Percentiles rank a stretch among this genome's conserved stretches.
Evolutionary conservation across 1,140 invertebrate genomes (phyloP).

Genomic region (Chironomus striatipennis): DNA sequence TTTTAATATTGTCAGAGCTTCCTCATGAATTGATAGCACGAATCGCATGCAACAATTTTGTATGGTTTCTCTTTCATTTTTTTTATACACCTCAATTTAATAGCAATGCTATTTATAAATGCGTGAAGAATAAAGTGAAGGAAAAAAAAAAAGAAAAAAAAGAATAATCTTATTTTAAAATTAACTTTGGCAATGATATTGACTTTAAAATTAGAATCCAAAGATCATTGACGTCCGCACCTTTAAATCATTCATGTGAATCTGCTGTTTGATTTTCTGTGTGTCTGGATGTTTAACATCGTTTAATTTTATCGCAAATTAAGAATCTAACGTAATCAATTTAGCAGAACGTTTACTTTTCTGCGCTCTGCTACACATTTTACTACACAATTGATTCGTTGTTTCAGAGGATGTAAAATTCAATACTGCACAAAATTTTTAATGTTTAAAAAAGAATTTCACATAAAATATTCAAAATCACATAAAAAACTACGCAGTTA

Average conservation of each 20-base stretch:
- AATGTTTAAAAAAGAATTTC: no score
- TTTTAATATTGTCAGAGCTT: no score
- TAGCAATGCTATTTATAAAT: no score
- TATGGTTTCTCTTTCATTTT: neutral
- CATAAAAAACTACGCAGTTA: no score
- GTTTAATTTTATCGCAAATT: neutral
- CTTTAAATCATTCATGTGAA: neutral
- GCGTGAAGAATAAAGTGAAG: neutral
- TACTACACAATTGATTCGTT: no score
- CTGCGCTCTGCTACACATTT: no score
- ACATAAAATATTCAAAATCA: no score
- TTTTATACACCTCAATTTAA: neutral
- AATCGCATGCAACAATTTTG: neutral
- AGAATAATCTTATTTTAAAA: conserved; percentile 15
- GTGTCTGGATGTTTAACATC: neutral
- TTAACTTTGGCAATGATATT: neutral
- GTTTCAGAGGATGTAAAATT: no score
- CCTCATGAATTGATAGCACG: no score
- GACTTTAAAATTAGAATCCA: neutral
- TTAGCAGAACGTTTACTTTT: neutral
- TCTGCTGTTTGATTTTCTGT: neutral
- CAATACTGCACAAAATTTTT: no score
- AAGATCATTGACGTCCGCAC: conserved; percentile 5
- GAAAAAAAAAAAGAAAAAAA: neutral
- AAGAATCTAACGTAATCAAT: neutral